Percentiles rank a stretch among this genome's conserved stretches.
Conservation (phyloP, 2,888 invertebrate genomes). For the Synanthedon myopaeformis region DNA sequence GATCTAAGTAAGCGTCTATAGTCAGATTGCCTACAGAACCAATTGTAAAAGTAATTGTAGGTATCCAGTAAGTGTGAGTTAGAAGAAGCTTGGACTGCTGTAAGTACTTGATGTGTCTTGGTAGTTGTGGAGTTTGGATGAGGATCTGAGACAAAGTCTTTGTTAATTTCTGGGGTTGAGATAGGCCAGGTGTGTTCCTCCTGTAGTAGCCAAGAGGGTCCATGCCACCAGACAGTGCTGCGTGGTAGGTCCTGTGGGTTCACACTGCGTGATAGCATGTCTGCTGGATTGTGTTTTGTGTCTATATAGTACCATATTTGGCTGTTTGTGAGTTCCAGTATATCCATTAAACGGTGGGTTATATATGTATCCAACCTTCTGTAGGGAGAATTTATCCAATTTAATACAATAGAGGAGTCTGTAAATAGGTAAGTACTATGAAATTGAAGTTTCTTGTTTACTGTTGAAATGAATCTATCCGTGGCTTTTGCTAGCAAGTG, state of each 20-base stretch:
- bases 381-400: slow-evolving; percentile 7
- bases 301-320: slow-evolving; percentile 2
- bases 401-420: slow-evolving; percentile 5
- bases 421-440: slow-evolving; percentile 3
- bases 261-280: slow-evolving; percentile 3
- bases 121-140: background rate
- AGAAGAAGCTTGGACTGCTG: too few relatives aligned
- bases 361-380: slow-evolving; percentile 1
- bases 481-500: background rate
- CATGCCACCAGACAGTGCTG: slow-evolving; percentile 4
- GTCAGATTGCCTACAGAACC: background rate
- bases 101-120: too few relatives aligned
- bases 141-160: background rate
- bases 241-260: background rate
- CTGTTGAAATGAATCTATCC: background rate
- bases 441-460: background rate
- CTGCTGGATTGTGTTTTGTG: slow-evolving; percentile 6
- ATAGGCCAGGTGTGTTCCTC: background rate
- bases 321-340: background rate
- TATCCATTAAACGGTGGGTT: slow-evolving; percentile 1
- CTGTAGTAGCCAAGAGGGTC: slow-evolving; percentile 1
- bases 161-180: background rate
- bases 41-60: background rate
- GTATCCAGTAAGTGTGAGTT: background rate
- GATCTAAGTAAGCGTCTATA: background rate